Evolutionary conservation across 2,888 invertebrate species (phyloP).

Genomic region (Sabellastarte sp.): DNA sequence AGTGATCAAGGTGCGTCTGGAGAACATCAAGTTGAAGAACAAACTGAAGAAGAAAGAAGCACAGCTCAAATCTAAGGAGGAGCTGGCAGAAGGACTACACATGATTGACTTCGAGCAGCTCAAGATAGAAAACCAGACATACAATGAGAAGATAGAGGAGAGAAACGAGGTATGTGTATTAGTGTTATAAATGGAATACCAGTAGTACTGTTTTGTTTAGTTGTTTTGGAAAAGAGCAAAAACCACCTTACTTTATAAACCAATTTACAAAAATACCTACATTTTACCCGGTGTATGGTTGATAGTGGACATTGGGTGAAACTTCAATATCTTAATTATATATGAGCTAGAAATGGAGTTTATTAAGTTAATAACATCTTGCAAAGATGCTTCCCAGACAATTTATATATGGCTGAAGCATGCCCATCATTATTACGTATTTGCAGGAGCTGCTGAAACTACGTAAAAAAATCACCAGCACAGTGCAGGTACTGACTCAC

Average conservation of each 20-base stretch:
- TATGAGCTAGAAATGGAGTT: too few relatives aligned
- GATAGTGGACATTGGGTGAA: too few relatives aligned
- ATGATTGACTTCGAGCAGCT: constrained; percentile 65
- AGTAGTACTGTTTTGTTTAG: too few relatives aligned
- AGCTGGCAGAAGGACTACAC: constrained; percentile 63
- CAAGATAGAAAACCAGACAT: constrained; percentile 64
- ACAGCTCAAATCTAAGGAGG: constrained; percentile 61
- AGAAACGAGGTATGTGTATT: constrained; percentile 59
- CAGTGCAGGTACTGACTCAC: constrained; percentile 64
- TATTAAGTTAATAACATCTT: too few relatives aligned
- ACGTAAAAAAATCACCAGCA: constrained; percentile 61
- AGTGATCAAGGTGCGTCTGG: constrained; percentile 52
- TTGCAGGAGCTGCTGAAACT: constrained; percentile 61
- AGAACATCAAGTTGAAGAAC: constrained; percentile 59
- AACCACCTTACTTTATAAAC: too few relatives aligned
- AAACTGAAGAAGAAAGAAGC: constrained; percentile 57
- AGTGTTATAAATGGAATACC: too few relatives aligned
- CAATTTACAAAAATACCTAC: too few relatives aligned
- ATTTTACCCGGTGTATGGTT: too few relatives aligned
- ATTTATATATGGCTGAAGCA: too few relatives aligned
- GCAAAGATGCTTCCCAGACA: too few relatives aligned
- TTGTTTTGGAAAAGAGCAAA: too few relatives aligned
- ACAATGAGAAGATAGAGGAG: constrained; percentile 65
- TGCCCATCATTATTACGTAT: background rate
- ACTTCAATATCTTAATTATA: too few relatives aligned